Evolutionary conservation across 2,797 vertebrate genomes (phyloP).

Genomic region (Antennarius maculatus): DNA sequence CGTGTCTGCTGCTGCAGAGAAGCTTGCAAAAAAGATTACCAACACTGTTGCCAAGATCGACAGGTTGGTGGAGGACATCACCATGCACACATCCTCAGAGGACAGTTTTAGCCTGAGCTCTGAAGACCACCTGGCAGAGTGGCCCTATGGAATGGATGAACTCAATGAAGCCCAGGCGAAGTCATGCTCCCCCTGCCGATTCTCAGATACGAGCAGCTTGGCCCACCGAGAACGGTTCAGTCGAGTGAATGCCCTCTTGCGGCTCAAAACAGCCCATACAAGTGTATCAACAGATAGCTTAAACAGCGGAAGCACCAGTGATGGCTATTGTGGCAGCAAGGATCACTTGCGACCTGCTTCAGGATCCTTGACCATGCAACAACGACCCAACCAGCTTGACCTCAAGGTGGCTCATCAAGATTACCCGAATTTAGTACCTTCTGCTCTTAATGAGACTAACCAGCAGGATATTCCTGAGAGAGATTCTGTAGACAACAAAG

Average conservation of each 20-base stretch:
- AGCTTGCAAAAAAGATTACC: slow-evolving; percentile 91
- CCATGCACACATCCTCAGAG: slow-evolving; percentile 95
- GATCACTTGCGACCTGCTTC: slow-evolving; percentile 86
- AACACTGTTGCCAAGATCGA: slow-evolving; percentile 95
- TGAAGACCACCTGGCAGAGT: slow-evolving; percentile 94
- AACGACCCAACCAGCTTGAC: slow-evolving; percentile 91
- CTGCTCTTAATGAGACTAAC: slow-evolving; percentile 47
- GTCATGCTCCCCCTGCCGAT: slow-evolving; percentile 91
- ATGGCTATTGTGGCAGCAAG: slow-evolving; percentile 89
- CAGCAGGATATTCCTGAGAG: slow-evolving; percentile 80
- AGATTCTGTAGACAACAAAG: slow-evolving; percentile 79
- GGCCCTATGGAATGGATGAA: slow-evolving; percentile 87
- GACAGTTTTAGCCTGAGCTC: slow-evolving; percentile 98
- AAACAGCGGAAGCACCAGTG: slow-evolving; percentile 93
- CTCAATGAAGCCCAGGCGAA: slow-evolving; percentile 88
- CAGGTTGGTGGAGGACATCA: slow-evolving; percentile 95
- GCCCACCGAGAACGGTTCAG: slow-evolving; percentile 83
- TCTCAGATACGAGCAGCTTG: slow-evolving; percentile 84
- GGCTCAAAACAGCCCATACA: slow-evolving; percentile 88
- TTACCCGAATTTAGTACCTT: slow-evolving; percentile 61
- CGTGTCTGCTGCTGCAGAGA: slow-evolving; percentile 86
- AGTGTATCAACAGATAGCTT: slow-evolving; percentile 96
- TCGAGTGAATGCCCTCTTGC: slow-evolving; percentile 86
- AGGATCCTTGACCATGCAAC: slow-evolving; percentile 79
- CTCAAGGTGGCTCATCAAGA: slow-evolving; percentile 84